Percentiles rank a stretch among this genome's conserved stretches.
Conservation (phyloP, 2,888 invertebrate species). For the Phyllotreta cruciferae region DNA sequence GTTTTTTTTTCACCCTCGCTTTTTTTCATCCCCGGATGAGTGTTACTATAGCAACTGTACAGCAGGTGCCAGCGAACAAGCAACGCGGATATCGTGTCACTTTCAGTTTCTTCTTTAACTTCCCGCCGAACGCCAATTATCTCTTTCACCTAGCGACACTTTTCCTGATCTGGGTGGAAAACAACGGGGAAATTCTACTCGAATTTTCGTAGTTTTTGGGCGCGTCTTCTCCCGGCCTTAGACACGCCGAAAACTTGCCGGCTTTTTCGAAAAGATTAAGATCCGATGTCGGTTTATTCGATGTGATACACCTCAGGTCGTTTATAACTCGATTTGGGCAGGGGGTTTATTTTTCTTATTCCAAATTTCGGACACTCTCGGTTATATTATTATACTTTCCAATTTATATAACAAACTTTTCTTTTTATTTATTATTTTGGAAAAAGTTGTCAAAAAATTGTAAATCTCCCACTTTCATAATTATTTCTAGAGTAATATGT, state of each 20-base stretch:
- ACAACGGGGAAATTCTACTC: conserved; percentile 20
- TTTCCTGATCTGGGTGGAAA: neutral
- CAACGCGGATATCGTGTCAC: conserved; percentile 60
- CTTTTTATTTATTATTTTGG: too few relatives aligned
- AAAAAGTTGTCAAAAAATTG: too few relatives aligned
- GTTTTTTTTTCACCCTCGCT: conserved; percentile 66
- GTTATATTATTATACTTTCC: too few relatives aligned
- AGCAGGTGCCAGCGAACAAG: conserved; percentile 63
- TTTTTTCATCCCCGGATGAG: conserved; percentile 65
- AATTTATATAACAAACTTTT: too few relatives aligned
- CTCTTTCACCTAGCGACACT: conserved; percentile 31
- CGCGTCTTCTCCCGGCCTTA: conserved; percentile 29
- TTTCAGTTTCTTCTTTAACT: conserved; percentile 56
- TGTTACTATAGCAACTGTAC: conserved; percentile 71
- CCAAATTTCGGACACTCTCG: too few relatives aligned
- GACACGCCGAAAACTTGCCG: conserved; percentile 32
- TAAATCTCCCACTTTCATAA: too few relatives aligned
- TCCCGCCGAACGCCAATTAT: conserved; percentile 52
- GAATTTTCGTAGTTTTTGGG: conserved; percentile 28
- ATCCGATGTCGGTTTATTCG: conserved; percentile 17
- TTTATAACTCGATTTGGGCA: conserved; percentile 14
- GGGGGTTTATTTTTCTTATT: neutral
- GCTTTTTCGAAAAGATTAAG: conserved; percentile 26
- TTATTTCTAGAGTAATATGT: too few relatives aligned
- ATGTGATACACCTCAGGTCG: conserved; percentile 13